phyloP scores from a whole-genome alignment of 2,113 vertebrate species.

The Erinaceus europaeus region DNA sequence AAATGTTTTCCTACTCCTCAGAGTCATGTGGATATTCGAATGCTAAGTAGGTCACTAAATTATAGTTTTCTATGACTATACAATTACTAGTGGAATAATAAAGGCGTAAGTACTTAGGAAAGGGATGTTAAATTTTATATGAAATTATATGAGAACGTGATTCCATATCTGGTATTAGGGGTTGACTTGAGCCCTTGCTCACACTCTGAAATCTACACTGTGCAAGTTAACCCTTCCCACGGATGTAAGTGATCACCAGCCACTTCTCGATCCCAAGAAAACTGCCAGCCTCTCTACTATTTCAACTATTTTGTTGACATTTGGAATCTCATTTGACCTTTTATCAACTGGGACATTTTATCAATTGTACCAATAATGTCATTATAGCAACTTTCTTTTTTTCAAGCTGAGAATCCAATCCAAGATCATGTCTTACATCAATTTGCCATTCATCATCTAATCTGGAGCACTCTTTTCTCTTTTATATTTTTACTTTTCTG shows the following conservation, averaged over 20 bases:
- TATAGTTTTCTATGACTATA: background rate
- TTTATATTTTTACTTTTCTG: too few relatives aligned
- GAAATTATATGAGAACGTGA: background rate
- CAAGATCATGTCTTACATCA: background rate
- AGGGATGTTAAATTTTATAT: background rate
- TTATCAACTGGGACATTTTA: background rate
- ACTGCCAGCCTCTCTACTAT: too few relatives aligned
- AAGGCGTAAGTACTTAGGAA: background rate
- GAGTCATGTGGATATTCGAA: background rate
- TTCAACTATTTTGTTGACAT: too few relatives aligned
- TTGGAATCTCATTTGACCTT: background rate
- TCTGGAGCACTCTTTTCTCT: background rate
- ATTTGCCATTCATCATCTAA: background rate
- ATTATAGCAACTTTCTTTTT: background rate
- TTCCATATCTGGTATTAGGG: fast-evolving
- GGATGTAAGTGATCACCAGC: fast-evolving
- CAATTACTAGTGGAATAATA: background rate
- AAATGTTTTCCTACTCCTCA: background rate
- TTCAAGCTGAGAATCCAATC: background rate
- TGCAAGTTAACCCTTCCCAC: background rate
- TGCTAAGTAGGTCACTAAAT: background rate
- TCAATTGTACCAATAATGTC: background rate
- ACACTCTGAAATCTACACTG: background rate
- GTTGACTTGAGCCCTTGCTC: background rate
- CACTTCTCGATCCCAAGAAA: fast-evolving